Evolutionary conservation across 2,797 vertebrate genomes (phyloP).

Genomic region (Falco peregrinus): DNA sequence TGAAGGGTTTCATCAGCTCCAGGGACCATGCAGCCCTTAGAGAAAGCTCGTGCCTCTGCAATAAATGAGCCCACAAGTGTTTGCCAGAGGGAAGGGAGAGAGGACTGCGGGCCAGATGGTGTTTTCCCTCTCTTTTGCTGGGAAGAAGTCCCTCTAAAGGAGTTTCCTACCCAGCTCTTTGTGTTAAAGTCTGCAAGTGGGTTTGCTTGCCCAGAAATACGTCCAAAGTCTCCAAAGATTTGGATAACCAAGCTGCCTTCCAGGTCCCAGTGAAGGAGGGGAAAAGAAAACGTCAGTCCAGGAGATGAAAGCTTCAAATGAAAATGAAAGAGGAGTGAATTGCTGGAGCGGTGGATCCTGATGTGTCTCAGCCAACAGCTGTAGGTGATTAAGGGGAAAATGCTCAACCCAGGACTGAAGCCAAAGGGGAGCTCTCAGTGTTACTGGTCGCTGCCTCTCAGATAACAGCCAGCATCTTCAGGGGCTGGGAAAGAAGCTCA

Average conservation of each 20-base stretch:
- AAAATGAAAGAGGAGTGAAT: not conserved
- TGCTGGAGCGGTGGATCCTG: not conserved
- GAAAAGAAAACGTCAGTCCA: not conserved
- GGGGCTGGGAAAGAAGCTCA: not conserved
- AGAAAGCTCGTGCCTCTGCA: not conserved
- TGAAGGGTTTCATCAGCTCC: not conserved
- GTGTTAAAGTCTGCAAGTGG: accelerated
- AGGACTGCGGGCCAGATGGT: not conserved
- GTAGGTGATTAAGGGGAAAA: not conserved
- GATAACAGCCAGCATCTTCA: not conserved
- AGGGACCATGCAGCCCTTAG: too few relatives aligned
- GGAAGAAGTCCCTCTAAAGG: not conserved
- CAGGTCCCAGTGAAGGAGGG: not conserved
- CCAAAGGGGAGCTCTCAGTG: not conserved
- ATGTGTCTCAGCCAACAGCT: not conserved
- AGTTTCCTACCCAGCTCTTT: not conserved
- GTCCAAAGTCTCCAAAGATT: not conserved
- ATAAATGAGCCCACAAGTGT: not conserved
- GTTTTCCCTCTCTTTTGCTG: not conserved
- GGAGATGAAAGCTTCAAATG: not conserved
- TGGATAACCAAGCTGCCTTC: not conserved
- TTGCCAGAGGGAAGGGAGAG: not conserved
- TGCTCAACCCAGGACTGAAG: not conserved
- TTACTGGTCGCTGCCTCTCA: not conserved
- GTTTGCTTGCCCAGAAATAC: not conserved